These are phyloP conservation scores for Lithophane socia DNA, from an alignment of 2,888 invertebrate genomes.

Conservation along the genomic window DNA sequence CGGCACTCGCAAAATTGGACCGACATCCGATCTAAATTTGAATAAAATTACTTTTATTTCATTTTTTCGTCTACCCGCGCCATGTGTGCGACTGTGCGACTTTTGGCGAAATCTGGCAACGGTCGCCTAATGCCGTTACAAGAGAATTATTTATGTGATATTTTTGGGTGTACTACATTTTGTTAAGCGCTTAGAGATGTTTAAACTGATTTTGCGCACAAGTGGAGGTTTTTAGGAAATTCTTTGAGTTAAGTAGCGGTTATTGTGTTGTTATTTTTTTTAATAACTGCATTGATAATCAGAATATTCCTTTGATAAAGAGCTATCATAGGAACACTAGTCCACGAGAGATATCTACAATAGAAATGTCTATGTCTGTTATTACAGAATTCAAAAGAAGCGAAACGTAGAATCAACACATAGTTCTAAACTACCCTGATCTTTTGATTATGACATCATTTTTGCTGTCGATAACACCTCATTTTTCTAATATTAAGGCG, in stretches of 20 bases:
- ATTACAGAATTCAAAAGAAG: not conserved
- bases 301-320: not conserved
- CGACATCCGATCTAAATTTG: slow-evolving; percentile 76
- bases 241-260: not conserved
- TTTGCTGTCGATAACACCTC: too few relatives aligned
- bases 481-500: too few relatives aligned
- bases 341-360: too few relatives aligned
- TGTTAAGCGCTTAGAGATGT: slow-evolving; percentile 26
- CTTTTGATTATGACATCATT: too few relatives aligned
- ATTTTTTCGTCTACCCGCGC: slow-evolving; percentile 66
- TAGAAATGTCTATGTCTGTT: not conserved
- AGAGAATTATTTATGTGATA: slow-evolving; percentile 50
- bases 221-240: not conserved
- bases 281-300: not conserved
- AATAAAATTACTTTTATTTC: slow-evolving; percentile 76
- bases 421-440: too few relatives aligned
- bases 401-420: not conserved
- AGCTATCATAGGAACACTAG: too few relatives aligned
- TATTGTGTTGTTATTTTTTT: not conserved
- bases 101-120: slow-evolving; percentile 43
- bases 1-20: slow-evolving; percentile 67
- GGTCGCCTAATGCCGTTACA: slow-evolving; percentile 55
- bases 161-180: slow-evolving; percentile 44
- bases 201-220: slow-evolving; percentile 24
- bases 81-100: slow-evolving; percentile 52